A percentile compares a stretch with the other conserved stretches of the same genome.
Conservation (phyloP, 2,888 invertebrate species). For the Cephus sareptanus region DNA sequence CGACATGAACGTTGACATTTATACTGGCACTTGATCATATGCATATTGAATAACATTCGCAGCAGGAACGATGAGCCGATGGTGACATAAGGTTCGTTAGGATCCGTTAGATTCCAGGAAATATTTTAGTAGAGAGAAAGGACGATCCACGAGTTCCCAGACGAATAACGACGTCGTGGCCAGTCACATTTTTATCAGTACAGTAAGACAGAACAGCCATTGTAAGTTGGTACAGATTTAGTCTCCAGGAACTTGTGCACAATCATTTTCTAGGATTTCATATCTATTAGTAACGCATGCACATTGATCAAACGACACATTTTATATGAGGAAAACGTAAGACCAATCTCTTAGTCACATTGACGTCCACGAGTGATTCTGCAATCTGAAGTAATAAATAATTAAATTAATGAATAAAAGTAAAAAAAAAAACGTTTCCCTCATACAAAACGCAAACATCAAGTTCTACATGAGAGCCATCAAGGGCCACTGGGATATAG, state of each 20-base stretch:
- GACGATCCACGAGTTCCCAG: background rate
- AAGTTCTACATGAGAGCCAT: background rate
- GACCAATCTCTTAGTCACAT: too few species aligned
- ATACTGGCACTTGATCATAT: too few species aligned
- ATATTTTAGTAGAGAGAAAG: background rate
- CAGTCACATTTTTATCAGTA: background rate
- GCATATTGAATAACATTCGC: background rate
- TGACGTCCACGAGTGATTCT: too few species aligned
- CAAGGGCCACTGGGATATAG: background rate
- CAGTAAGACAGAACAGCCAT: background rate
- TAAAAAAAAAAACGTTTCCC: background rate
- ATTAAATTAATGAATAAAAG: background rate
- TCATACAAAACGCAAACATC: background rate
- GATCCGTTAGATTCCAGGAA: background rate
- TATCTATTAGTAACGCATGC: conserved; percentile 32
- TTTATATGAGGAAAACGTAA: conserved; percentile 34
- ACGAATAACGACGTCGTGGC: background rate
- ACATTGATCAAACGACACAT: conserved; percentile 29
- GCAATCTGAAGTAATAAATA: background rate
- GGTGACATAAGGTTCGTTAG: background rate
- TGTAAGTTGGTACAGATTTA: background rate
- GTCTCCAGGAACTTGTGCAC: background rate
- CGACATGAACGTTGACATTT: too few species aligned
- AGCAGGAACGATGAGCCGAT: background rate
- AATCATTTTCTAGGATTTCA: background rate